Conservation (phyloP, 2,888 invertebrate species). For the Lithophane leautieri region DNA sequence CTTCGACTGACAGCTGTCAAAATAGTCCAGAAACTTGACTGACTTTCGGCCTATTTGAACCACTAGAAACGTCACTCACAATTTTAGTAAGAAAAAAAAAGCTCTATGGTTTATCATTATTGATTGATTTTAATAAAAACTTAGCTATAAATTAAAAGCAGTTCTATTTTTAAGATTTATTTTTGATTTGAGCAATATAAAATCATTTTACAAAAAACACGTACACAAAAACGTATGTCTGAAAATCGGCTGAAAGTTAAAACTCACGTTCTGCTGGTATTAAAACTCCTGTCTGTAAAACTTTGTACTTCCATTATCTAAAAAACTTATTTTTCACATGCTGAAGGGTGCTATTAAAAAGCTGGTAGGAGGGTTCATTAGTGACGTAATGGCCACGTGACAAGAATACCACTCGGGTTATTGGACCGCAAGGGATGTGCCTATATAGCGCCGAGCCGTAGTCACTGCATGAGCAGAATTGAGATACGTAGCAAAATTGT, state of each 20-base stretch:
- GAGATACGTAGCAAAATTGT: conserved; percentile 14
- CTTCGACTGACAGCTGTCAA: too few species aligned
- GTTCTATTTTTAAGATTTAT: too few species aligned
- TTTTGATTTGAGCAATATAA: too few species aligned
- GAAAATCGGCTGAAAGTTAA: conserved; percentile 29
- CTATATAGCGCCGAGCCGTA: conserved; percentile 26
- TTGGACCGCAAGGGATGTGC: conserved; percentile 55
- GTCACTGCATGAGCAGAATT: conserved; percentile 32
- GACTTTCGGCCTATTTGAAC: too few species aligned
- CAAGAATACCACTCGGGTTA: conserved; percentile 65
- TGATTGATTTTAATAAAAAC: too few species aligned
- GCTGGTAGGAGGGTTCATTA: conserved; percentile 71
- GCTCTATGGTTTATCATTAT: too few species aligned
- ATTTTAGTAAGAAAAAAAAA: too few species aligned
- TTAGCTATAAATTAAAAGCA: too few species aligned
- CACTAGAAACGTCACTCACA: too few species aligned
- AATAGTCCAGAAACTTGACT: too few species aligned
- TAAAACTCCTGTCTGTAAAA: conserved; percentile 47
- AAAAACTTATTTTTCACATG: conserved; percentile 66
- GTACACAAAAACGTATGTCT: conserved; percentile 1
- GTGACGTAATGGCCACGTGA: conserved; percentile 71
- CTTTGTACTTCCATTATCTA: conserved; percentile 57
- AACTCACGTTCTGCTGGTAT: conserved; percentile 33
- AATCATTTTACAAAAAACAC: background rate
- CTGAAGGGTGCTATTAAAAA: conserved; percentile 72